Evolutionary conservation across 2,888 invertebrate species (phyloP).

Genomic region (Tridacna gigas): DNA sequence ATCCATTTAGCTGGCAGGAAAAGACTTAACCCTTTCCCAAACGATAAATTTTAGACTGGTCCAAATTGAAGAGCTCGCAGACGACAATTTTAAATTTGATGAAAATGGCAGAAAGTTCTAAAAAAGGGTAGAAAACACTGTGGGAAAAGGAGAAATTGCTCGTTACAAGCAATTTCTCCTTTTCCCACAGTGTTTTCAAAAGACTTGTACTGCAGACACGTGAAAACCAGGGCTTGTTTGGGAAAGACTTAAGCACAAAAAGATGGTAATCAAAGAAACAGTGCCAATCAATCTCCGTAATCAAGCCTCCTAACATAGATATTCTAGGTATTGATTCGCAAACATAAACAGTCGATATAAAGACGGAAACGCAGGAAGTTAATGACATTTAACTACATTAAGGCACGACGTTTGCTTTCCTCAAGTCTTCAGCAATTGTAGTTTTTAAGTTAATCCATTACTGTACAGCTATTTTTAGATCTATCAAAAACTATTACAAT

Average conservation of each 20-base stretch:
- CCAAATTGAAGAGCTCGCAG: neutral
- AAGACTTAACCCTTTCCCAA: neutral
- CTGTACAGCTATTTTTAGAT: too few species aligned
- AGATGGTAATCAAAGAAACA: neutral
- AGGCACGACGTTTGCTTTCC: neutral
- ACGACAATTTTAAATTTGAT: neutral
- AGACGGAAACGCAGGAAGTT: neutral
- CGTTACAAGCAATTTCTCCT: neutral
- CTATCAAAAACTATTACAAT: too few species aligned
- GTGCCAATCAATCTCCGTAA: constrained; percentile 22
- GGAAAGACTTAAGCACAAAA: neutral
- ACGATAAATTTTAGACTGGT: neutral
- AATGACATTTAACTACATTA: constrained; percentile 9
- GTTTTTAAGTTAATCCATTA: too few species aligned
- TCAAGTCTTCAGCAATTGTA: neutral
- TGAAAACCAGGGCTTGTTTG: neutral
- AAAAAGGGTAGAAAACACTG: neutral
- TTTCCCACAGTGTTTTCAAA: neutral
- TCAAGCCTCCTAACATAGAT: constrained; percentile 9
- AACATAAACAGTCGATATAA: constrained; percentile 1
- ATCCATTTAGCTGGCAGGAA: too few species aligned
- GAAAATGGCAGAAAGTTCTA: neutral
- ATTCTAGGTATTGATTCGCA: constrained; percentile 13
- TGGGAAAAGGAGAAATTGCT: neutral
- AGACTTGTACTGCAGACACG: neutral